Percentiles rank a stretch among this genome's conserved stretches.
Evolutionary conservation across 2,113 vertebrate species (phyloP).

Genomic region (Colaptes auratus): DNA sequence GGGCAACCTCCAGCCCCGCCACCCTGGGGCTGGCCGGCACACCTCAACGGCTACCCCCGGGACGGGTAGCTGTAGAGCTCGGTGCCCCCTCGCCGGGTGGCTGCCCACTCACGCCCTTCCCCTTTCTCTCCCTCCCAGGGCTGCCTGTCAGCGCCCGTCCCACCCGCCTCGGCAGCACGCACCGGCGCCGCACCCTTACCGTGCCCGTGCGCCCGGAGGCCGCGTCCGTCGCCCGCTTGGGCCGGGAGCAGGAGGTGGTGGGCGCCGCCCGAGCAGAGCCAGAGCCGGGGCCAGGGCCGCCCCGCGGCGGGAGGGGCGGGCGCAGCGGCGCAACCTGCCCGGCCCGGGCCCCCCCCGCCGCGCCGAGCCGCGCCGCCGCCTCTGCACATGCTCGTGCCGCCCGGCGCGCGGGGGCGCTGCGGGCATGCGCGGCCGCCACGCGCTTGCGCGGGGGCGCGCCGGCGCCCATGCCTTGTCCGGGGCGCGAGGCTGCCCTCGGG

Average conservation of each 20-base stretch:
- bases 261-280: neutral
- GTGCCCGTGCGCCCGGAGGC: neutral
- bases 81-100: neutral
- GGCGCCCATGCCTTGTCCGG: accelerated
- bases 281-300: conserved; percentile 41
- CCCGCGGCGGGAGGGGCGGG: conserved; percentile 13
- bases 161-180: neutral
- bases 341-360: neutral
- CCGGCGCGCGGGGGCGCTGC: neutral
- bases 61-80: too few relatives aligned
- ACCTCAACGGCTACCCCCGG: neutral
- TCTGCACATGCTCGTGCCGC: conserved; percentile 28
- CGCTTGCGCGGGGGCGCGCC: neutral
- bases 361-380: neutral
- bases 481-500: neutral
- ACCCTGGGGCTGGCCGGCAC: neutral
- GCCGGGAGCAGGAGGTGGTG: neutral
- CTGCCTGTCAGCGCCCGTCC: neutral
- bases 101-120: neutral
- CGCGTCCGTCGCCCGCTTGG: neutral
- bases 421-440: neutral
- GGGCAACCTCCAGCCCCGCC: neutral
- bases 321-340: neutral
- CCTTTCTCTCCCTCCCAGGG: neutral
- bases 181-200: conserved; percentile 30